A percentile compares a stretch with the other conserved stretches of the same genome.
phyloP scores from a whole-genome alignment of 2,113 vertebrate genomes.

The Sprattus sprattus region DNA sequence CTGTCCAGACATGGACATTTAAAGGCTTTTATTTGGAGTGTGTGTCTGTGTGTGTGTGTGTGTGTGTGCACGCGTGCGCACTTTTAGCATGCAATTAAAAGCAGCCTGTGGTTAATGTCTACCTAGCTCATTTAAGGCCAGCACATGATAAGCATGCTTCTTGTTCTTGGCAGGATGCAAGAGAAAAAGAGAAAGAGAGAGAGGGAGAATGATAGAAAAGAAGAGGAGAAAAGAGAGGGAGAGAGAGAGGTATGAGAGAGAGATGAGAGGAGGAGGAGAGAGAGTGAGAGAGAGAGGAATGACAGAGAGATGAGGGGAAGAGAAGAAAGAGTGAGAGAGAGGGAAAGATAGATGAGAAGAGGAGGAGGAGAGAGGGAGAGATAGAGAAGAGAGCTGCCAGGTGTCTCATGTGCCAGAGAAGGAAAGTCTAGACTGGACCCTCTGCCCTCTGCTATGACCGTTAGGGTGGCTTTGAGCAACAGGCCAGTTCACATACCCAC shows the following conservation, averaged over 20 bases:
- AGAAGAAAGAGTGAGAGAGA: not conserved
- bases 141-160: conserved; percentile 17
- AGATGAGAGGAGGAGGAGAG: not conserved
- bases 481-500: not conserved
- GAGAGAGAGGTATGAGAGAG: conserved; percentile 18
- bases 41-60: not conserved
- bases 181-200: not conserved
- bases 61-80: not conserved
- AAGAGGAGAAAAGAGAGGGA: not conserved
- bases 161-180: not conserved
- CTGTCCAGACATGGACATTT: too few species aligned
- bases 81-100: not conserved
- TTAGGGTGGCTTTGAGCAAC: not conserved
- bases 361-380: too few species aligned
- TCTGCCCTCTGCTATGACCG: not conserved
- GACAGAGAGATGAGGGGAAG: not conserved
- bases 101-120: conserved; percentile 37
- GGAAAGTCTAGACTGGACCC: conserved; percentile 10
- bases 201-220: not conserved
- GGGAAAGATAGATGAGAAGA: not conserved
- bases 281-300: not conserved
- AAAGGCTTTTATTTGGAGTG: too few species aligned
- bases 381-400: not conserved
- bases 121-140: conserved; percentile 26
- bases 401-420: not conserved